Evolutionary conservation across 2,113 vertebrate species (phyloP).

Genomic region (Neotragus pygmaeus): DNA sequence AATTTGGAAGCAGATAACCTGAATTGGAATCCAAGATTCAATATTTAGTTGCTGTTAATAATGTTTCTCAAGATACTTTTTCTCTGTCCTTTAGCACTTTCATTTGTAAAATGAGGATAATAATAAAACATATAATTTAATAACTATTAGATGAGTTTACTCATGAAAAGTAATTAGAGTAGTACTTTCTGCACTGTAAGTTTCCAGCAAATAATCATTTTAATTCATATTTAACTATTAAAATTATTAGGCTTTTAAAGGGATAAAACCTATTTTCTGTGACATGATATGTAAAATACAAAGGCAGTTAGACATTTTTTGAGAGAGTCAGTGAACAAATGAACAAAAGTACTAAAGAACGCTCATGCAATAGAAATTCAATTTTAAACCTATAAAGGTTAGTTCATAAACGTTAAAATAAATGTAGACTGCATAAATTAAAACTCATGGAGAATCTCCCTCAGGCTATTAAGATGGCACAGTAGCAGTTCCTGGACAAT

Average conservation of each 20-base stretch:
- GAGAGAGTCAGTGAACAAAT: neutral
- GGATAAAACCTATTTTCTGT: neutral
- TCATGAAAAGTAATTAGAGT: neutral
- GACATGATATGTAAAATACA: neutral
- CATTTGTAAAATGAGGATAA: neutral
- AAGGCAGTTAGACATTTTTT: neutral
- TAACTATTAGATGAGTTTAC: neutral
- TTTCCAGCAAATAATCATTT: neutral
- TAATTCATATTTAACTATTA: neutral
- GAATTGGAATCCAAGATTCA: neutral
- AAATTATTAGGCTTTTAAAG: neutral
- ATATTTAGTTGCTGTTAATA: neutral
- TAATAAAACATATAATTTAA: neutral
- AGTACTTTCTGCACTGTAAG: neutral
- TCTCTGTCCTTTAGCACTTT: neutral
- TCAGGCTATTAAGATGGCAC: neutral
- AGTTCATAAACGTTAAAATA: neutral
- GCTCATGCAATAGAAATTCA: neutral
- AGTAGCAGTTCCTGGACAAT: neutral
- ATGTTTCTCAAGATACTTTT: neutral
- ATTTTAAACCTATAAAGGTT: neutral
- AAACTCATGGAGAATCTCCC: neutral
- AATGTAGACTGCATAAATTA: neutral
- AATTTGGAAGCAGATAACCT: neutral
- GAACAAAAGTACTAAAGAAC: neutral